These are phyloP conservation scores for Lepidurus apus DNA, from an alignment of 1,140 invertebrate species.

Conservation along the genomic window DNA sequence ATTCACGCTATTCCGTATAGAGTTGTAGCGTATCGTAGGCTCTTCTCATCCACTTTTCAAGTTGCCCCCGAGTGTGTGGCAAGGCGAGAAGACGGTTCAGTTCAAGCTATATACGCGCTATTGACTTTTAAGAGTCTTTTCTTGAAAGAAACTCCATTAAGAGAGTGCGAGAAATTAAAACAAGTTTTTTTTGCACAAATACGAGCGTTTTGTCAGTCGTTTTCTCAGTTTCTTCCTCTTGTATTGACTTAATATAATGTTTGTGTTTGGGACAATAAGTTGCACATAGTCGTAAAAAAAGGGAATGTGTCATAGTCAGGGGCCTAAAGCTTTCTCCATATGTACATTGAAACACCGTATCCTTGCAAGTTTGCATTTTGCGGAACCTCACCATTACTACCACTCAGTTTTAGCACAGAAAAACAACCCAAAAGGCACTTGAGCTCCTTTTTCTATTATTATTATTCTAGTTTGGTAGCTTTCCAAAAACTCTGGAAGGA, in stretches of 20 bases:
- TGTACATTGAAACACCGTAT: slow-evolving; percentile 2
- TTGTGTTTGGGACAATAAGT: not conserved
- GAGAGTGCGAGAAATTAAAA: not conserved
- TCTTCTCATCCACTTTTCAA: too few species aligned
- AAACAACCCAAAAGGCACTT: slow-evolving; percentile 18
- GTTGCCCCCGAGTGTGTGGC: too few species aligned
- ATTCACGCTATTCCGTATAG: not conserved
- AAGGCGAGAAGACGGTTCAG: too few species aligned
- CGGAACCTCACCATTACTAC: not conserved
- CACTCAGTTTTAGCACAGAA: not conserved
- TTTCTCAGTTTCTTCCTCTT: not conserved
- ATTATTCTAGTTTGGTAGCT: not conserved
- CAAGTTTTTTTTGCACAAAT: not conserved
- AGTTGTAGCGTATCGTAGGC: not conserved
- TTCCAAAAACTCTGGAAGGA: not conserved
- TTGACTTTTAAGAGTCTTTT: too few species aligned
- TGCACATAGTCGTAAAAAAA: not conserved
- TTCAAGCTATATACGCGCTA: too few species aligned
- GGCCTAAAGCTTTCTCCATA: not conserved
- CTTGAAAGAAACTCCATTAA: too few species aligned
- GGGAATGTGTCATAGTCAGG: slow-evolving; percentile 8
- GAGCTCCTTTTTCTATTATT: not conserved
- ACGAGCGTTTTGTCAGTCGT: not conserved
- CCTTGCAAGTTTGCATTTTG: not conserved
- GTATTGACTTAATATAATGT: slow-evolving; percentile 17